Percentiles rank a stretch among this genome's conserved stretches.
Evolutionary conservation across 2,888 invertebrate species (phyloP).

Genomic region (Zele albiditarsus): DNA sequence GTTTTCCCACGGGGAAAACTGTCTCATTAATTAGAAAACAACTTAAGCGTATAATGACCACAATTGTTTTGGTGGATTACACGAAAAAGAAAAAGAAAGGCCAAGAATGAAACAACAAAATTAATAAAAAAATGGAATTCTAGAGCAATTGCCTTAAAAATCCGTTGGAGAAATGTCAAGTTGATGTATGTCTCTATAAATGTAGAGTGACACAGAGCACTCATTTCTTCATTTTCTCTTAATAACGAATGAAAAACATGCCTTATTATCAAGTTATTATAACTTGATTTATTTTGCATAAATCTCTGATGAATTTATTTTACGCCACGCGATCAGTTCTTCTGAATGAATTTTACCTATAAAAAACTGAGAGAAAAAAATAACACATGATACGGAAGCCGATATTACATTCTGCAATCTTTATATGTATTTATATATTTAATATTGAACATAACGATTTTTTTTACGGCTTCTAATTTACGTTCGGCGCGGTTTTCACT

Average conservation of each 20-base stretch:
- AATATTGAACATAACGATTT: constrained; percentile 24
- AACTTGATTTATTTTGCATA: neutral
- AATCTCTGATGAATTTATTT: neutral
- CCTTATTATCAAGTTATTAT: neutral
- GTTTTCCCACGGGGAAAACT: constrained; percentile 66
- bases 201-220: too few relatives aligned
- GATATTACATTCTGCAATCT: neutral
- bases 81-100: constrained; percentile 25
- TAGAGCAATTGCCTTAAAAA: neutral
- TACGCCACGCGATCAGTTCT: neutral
- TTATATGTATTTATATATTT: constrained; percentile 30
- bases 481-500: constrained; percentile 42
- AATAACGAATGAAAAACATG: neutral
- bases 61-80: constrained; percentile 25
- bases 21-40: constrained; percentile 53
- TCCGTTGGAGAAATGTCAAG: neutral
- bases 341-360: neutral
- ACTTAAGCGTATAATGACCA: constrained; percentile 47
- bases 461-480: constrained; percentile 42
- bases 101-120: neutral
- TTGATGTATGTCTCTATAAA: neutral
- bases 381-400: neutral
- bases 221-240: neutral
- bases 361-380: neutral
- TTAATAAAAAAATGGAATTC: neutral